A percentile compares a stretch with the other conserved stretches of the same genome.
Evolutionary conservation across 2,113 vertebrate species (phyloP).

Genomic region (Thinocorus orbignyianus): DNA sequence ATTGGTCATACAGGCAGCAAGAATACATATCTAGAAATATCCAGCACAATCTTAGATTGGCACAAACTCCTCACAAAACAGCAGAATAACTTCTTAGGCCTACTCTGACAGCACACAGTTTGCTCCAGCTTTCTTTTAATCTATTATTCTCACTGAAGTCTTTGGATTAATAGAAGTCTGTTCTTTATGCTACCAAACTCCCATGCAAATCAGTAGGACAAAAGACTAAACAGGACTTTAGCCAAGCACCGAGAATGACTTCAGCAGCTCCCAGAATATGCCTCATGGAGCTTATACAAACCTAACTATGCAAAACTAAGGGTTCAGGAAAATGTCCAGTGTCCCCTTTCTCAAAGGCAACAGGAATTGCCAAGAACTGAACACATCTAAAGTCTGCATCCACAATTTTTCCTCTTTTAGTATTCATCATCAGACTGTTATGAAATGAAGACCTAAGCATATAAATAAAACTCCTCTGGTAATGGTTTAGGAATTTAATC

Average conservation of each 20-base stretch:
- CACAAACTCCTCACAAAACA: not conserved
- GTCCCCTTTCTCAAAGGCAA: not conserved
- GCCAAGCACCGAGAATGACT: not conserved
- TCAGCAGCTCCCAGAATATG: not conserved
- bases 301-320: not conserved
- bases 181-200: not conserved
- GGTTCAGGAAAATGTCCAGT: not conserved
- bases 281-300: not conserved
- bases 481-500: not conserved
- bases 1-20: not conserved
- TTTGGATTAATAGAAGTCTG: not conserved
- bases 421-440: not conserved
- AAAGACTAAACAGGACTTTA: not conserved
- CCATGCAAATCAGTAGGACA: not conserved
- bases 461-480: slow-evolving; percentile 1
- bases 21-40: not conserved
- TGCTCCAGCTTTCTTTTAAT: not conserved
- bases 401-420: not conserved
- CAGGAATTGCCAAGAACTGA: not conserved
- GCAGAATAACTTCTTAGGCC: not conserved
- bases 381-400: not conserved
- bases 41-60: not conserved
- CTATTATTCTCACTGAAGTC: not conserved
- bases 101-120: not conserved
- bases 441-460: not conserved